Percentiles rank a stretch among this genome's conserved stretches.
These are phyloP conservation scores for Dynastes maya DNA, from an alignment of 2,888 invertebrate genomes.

Conservation along the genomic window DNA sequence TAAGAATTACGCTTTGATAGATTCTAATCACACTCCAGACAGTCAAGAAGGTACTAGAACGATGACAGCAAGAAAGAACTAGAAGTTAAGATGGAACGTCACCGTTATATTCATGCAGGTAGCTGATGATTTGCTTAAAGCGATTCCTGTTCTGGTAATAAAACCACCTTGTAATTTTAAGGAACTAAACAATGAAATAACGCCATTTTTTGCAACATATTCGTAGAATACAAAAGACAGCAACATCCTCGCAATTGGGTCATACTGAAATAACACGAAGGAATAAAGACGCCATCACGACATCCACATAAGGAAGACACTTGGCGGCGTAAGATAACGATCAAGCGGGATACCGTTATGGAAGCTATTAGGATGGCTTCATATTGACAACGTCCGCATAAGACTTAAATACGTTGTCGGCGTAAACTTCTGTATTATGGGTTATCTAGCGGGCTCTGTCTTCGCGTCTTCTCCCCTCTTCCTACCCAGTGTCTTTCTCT, in stretches of 20 bases:
- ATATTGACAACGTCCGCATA: slow-evolving; percentile 37
- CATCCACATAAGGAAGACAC: slow-evolving; percentile 28
- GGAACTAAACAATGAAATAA: neutral
- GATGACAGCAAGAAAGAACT: too few relatives aligned
- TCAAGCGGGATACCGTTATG: slow-evolving; percentile 28
- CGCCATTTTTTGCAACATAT: neutral
- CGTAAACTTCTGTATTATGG: slow-evolving; percentile 19
- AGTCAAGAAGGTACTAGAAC: too few relatives aligned
- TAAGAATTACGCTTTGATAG: too few relatives aligned
- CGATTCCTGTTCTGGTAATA: too few relatives aligned
- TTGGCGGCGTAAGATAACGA: slow-evolving; percentile 16
- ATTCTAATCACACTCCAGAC: too few relatives aligned
- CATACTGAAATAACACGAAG: neutral
- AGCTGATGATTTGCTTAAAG: too few relatives aligned
- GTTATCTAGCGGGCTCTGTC: slow-evolving; percentile 10
- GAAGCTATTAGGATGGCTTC: slow-evolving; percentile 25
- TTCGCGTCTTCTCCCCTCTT: neutral
- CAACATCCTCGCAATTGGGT: neutral
- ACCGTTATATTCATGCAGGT: too few relatives aligned
- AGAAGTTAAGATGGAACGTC: too few relatives aligned
- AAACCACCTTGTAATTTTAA: too few relatives aligned
- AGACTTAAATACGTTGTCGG: slow-evolving; percentile 21
- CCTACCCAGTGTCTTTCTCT: neutral
- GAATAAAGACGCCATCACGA: slow-evolving; percentile 2
- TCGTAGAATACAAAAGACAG: neutral